Evolutionary conservation across 2,113 vertebrate species (phyloP), one percentile per base, ranked within the genome.

Genomic region (Neotragus moschatus): DNA sequence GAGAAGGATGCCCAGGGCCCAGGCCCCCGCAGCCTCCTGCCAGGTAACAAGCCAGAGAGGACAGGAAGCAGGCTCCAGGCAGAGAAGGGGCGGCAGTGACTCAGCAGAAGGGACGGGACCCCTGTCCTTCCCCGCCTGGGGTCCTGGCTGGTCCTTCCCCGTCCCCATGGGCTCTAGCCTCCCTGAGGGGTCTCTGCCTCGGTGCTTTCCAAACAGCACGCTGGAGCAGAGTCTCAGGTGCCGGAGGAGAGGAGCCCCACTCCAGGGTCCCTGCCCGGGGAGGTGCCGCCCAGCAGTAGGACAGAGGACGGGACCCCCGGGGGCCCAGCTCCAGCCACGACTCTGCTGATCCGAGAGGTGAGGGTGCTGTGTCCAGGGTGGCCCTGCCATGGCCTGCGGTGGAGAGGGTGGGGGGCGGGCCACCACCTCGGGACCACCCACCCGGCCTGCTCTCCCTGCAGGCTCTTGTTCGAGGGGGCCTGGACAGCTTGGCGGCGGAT

Each of bases 271-370:
- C 97, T 16, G 36, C 7, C 1, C 0, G 47, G 23, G 51, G 91
- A 90, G 53, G 23, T 25, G 1, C n/a, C 43, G 28, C 84, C 45
- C 9, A 7, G 61, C 0, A 0, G 15, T 15, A 70, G 66, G 75
- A 91, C 92, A 15, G 39, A n/a, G 79, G 96, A 94, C 12, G 30
- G 47, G 2, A 43, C 49, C 13, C 13, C 81, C 16, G 66, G 66
- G 47, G 49, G 73, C 80, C 97, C 85, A 14, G 97, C 97, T 2
- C 96, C 98, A 3, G 99, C 99, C 39, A 99, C 99, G 3, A 98
- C 99, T 96, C 98, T 98, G 95, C 99, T 99, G 28, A 98, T 99
- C 84, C 99, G 98, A 58, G 98, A 99, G 99, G 99, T 99, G 97
- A 98, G 97, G 12, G 26, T 63, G 19, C 2, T 60, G 13, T 0